Evolutionary conservation across 2,113 vertebrate genomes (phyloP).

Genomic region (Xenopus borealis): DNA sequence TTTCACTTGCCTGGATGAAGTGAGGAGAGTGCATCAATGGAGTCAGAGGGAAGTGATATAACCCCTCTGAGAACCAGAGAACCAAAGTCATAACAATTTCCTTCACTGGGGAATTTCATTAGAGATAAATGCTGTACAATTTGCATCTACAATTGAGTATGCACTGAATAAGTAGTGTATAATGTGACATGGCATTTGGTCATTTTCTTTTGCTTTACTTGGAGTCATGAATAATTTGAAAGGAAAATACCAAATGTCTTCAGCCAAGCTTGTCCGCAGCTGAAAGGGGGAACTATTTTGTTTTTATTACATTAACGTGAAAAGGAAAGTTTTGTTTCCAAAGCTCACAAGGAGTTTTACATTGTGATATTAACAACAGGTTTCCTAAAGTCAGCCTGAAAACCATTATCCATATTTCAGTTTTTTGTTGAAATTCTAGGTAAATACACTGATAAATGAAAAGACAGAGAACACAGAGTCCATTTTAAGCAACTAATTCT

Average conservation of each 20-base stretch:
- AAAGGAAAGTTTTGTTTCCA: not conserved
- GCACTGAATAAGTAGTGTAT: conserved; percentile 61
- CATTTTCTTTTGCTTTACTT: conserved; percentile 47
- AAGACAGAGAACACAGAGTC: no score
- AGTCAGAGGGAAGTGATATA: conserved; percentile 31
- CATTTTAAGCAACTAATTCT: no score
- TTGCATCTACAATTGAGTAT: conserved; percentile 74
- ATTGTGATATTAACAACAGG: not conserved
- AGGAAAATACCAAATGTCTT: conserved; percentile 18
- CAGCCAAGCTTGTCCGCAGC: not conserved
- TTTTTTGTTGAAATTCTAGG: no score
- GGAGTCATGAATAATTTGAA: conserved; percentile 31
- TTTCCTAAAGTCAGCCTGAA: no score
- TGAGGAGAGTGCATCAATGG: conserved; percentile 62
- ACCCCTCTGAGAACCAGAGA: conserved; percentile 76
- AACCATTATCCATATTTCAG: no score
- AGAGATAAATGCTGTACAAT: conserved; percentile 78
- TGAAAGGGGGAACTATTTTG: not conserved
- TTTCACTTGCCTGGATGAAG: conserved; percentile 70
- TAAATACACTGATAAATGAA: no score
- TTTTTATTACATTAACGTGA: conserved; percentile 5
- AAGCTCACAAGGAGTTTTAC: not conserved
- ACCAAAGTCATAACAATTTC: conserved; percentile 84
- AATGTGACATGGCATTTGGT: conserved; percentile 72
- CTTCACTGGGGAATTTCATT: conserved; percentile 81